Conservation (phyloP, 1,140 invertebrate genomes). For the Hirudo medicinalis region DNA sequence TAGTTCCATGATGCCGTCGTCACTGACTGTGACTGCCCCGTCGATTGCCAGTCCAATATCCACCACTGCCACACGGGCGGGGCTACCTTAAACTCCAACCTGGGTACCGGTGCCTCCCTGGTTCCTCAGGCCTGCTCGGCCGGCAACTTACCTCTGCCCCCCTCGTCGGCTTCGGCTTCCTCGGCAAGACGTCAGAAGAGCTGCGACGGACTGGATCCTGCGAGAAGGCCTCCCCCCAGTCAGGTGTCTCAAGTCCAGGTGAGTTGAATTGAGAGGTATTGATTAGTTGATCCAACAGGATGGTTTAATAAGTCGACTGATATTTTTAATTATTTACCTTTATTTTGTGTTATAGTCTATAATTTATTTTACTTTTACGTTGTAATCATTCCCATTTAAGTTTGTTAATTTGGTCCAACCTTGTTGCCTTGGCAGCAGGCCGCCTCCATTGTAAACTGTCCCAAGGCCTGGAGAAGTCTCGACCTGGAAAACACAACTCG, state of each 20-base stretch:
- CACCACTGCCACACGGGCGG: conserved; percentile 11
- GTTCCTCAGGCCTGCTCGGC: background rate
- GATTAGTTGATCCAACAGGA: too few relatives aligned
- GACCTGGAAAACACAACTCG: conserved; percentile 49
- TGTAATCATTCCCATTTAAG: background rate
- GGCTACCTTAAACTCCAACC: conserved; percentile 18
- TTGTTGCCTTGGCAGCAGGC: background rate
- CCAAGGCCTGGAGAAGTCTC: conserved; percentile 50
- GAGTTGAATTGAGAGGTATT: too few relatives aligned
- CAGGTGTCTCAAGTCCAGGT: too few relatives aligned
- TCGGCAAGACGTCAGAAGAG: conserved; percentile 62
- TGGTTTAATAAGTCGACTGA: too few relatives aligned
- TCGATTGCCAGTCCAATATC: conserved; percentile 19
- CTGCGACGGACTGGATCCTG: conserved; percentile 73
- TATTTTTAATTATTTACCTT: too few relatives aligned
- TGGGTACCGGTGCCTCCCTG: too few relatives aligned
- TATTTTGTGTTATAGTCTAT: too few relatives aligned
- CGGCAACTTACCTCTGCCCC: conserved; percentile 14
- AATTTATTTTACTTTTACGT: background rate
- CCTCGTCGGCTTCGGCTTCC: conserved; percentile 24
- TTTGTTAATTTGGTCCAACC: background rate
- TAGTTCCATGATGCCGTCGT: background rate
- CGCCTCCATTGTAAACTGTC: conserved; percentile 25
- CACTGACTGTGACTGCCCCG: conserved; percentile 14
- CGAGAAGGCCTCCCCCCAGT: too few relatives aligned